Conservation (phyloP, 2,797 vertebrate species). For the Pangasius sanitwongsei region DNA sequence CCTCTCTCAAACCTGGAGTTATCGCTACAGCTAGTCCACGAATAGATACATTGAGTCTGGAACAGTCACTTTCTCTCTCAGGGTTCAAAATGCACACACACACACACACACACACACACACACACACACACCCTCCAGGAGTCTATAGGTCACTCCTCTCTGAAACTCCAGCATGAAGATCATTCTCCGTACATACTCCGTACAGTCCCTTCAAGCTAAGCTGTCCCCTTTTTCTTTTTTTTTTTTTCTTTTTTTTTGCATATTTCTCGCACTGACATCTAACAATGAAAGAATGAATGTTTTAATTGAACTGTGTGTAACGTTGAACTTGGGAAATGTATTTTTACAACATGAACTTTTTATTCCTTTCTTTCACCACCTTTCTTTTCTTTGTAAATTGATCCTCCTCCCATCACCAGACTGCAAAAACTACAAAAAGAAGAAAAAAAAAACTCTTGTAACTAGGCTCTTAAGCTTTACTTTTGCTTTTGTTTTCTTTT, state of each 20-base stretch:
- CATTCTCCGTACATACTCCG: slow-evolving; percentile 57
- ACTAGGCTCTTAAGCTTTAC: slow-evolving; percentile 88
- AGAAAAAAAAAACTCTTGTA: slow-evolving; percentile 70
- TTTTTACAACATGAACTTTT: slow-evolving; percentile 91
- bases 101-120: slow-evolving; percentile 72
- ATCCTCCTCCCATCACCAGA: slow-evolving; percentile 75
- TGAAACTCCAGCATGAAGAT: slow-evolving; percentile 61
- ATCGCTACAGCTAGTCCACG: background rate
- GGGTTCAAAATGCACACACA: slow-evolving; percentile 76
- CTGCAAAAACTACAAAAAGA: slow-evolving; percentile 77
- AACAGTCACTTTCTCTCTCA: slow-evolving; percentile 81
- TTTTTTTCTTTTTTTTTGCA: slow-evolving; percentile 37
- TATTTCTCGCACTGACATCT: slow-evolving; percentile 75
- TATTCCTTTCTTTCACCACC: slow-evolving; percentile 63
- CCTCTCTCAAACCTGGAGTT: background rate
- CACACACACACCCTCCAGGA: slow-evolving; percentile 75
- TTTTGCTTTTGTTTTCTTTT: slow-evolving; percentile 71
- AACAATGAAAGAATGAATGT: slow-evolving; percentile 75
- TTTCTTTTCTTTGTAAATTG: slow-evolving; percentile 77
- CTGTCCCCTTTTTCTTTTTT: slow-evolving; percentile 50
- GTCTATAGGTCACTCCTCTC: slow-evolving; percentile 58
- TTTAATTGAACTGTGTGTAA: slow-evolving; percentile 75
- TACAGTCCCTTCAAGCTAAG: slow-evolving; percentile 59
- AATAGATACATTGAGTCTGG: slow-evolving; percentile 63
- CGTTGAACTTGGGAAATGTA: slow-evolving; percentile 90